Percentiles rank a stretch among this genome's conserved stretches.
phyloP scores from a whole-genome alignment of 2,888 invertebrate species.

The Timandra comae region DNA sequence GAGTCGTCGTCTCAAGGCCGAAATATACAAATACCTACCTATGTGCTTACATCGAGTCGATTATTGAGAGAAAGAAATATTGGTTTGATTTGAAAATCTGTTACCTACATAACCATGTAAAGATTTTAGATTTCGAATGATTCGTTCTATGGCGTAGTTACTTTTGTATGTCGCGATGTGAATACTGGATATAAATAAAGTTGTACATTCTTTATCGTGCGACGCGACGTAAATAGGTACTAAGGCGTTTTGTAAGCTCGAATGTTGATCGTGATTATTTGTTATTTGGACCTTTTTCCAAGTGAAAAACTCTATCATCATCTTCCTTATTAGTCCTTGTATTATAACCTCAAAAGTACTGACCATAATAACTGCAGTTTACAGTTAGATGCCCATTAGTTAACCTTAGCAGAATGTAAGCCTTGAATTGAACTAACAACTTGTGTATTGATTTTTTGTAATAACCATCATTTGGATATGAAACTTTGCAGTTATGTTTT shows the following conservation, averaged over 20 bases:
- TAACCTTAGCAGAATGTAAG: not conserved
- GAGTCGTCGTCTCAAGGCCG: conserved; percentile 73
- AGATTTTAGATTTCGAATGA: too few species aligned
- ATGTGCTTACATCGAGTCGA: conserved; percentile 41
- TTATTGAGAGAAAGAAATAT: conserved; percentile 44
- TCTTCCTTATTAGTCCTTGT: conserved; percentile 29
- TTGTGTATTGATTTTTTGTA: not conserved
- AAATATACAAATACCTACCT: conserved; percentile 69
- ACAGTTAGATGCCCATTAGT: not conserved
- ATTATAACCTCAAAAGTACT: conserved; percentile 57
- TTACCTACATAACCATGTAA: too few species aligned
- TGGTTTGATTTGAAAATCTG: conserved; percentile 42
- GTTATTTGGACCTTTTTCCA: not conserved
- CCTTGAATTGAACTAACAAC: too few species aligned
- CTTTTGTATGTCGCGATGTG: conserved; percentile 9
- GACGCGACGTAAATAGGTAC: conserved; percentile 43
- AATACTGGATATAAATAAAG: conserved; percentile 22
- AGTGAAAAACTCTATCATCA: conserved; percentile 7
- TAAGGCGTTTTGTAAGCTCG: conserved; percentile 12
- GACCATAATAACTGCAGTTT: not conserved
- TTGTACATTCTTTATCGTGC: conserved; percentile 35
- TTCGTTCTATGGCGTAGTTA: too few species aligned
- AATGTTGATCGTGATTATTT: conserved; percentile 14
- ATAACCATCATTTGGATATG: not conserved
- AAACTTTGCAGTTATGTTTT: not conserved